A percentile compares a stretch with the other conserved stretches of the same genome.
phyloP scores from a whole-genome alignment of 2,113 vertebrate species.

The Datnioides undecimradiatus region DNA sequence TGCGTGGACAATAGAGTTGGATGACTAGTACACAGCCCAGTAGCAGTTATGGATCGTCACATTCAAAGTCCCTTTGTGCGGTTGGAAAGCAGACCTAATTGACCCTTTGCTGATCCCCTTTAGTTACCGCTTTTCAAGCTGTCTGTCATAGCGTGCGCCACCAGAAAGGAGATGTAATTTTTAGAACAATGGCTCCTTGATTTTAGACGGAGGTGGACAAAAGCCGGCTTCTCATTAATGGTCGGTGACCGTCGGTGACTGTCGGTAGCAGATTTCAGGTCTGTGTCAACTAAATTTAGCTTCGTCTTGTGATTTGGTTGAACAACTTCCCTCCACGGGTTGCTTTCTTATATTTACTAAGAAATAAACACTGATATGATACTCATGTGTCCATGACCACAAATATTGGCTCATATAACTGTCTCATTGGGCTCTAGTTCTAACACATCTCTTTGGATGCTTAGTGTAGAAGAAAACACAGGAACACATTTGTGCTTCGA shows the following conservation, averaged over 20 bases:
- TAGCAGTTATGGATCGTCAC: conserved; percentile 16
- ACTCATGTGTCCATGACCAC: too few species aligned
- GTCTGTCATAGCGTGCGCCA: background rate
- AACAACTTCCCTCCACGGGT: too few species aligned
- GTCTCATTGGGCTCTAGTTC: too few species aligned
- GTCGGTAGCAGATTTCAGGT: background rate
- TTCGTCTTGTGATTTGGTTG: background rate
- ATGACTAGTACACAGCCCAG: conserved; percentile 24
- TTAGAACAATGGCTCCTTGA: background rate
- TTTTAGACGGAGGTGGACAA: background rate
- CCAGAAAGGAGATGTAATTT: background rate
- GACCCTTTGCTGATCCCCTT: conserved; percentile 7
- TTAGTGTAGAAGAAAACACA: too few species aligned
- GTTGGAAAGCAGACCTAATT: conserved; percentile 33
- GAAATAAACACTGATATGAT: too few species aligned
- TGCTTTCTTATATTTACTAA: too few species aligned
- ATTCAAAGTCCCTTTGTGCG: conserved; percentile 31
- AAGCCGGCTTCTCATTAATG: background rate
- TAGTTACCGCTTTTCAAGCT: background rate
- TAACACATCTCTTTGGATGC: too few species aligned
- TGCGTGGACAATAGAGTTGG: conserved; percentile 34
- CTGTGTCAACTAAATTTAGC: background rate
- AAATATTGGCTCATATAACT: too few species aligned
- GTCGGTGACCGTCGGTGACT: too few species aligned
- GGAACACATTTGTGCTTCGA: too few species aligned